Evolutionary conservation across 2,113 vertebrate genomes (phyloP), one percentile per base, ranked within the genome.

Genomic region (Hassar affinis): DNA sequence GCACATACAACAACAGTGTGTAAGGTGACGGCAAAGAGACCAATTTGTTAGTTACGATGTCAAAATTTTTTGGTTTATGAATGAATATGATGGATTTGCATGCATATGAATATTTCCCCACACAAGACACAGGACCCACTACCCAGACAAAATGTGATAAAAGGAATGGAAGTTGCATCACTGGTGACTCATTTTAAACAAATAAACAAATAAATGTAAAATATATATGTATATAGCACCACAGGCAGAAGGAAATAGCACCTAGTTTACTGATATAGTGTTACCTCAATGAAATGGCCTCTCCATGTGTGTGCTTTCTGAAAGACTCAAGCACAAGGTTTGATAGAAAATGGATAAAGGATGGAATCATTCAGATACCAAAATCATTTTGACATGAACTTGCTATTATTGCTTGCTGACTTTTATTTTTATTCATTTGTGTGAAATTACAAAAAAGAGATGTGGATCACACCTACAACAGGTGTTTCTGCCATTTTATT

Each of bases 211-310:
- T 68, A 72, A 81, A 72, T 56, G 78, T 20, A 79, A 75, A 66
- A 69, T 33, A 79, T 79, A 69, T 80, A 80, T 56, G 72, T 87
- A 86, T 85, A 89, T 91, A 98, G 97, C 97, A 98, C 97, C 98
- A 97, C 94, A 93, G 92, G 93, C 88, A 94, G 90, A 93, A 89
- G 90, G 90, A 94, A 91, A 91, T 94, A 94, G 98, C 97, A 97
- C 97, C 97, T 85, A 88, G 85, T 83, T 90, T 81, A 76, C 89
- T 77, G 89, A 89, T 90, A 89, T 91, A 92, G 89, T 93, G 89
- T 89, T 89, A 84, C 88, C 86, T 89, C 87, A 86, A 91, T 85
- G 93, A 93, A 87, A 90, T 91, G 87, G 90, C 87, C 92, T 94
- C 92, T 76, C 35, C 18, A 90, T 88, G 88, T 88, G 87, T 81